phyloP scores from a whole-genome alignment of 2,113 vertebrate species.

The Smithornis capensis region DNA sequence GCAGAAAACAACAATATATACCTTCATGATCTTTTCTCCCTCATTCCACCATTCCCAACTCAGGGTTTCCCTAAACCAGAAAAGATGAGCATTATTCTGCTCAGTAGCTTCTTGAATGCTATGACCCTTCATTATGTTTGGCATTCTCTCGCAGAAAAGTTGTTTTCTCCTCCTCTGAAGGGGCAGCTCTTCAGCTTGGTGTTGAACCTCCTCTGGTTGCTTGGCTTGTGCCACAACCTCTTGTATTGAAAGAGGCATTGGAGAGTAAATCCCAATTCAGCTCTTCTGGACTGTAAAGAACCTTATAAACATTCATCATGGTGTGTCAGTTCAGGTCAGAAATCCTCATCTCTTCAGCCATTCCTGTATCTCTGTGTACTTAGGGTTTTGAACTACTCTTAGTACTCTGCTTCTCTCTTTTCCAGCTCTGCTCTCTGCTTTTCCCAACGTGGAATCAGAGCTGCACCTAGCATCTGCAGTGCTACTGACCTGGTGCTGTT shows the following conservation, averaged over 20 bases:
- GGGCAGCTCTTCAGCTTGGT: not conserved
- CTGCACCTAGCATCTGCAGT: not conserved
- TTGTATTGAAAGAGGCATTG: not conserved
- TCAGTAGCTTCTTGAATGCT: not conserved
- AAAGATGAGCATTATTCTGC: not conserved
- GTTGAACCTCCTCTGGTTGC: not conserved
- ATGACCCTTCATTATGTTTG: not conserved
- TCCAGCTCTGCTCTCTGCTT: not conserved
- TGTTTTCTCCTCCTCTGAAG: not conserved
- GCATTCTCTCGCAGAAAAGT: not conserved
- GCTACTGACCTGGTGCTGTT: not conserved
- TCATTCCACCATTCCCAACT: not conserved
- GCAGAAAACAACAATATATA: not conserved
- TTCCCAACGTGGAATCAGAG: not conserved
- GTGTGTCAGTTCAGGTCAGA: not conserved
- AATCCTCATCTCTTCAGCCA: not conserved
- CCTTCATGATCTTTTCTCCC: not conserved
- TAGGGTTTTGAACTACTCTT: not conserved
- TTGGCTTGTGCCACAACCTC: not conserved
- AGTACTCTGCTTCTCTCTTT: not conserved
- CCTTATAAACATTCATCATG: not conserved
- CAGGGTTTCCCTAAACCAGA: not conserved
- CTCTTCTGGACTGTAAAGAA: not conserved
- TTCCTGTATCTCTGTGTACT: not conserved
- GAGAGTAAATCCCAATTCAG: not conserved